These are phyloP conservation scores for Ispidina lecontei DNA, from an alignment of 2,797 vertebrate species.

Conservation along the genomic window DNA sequence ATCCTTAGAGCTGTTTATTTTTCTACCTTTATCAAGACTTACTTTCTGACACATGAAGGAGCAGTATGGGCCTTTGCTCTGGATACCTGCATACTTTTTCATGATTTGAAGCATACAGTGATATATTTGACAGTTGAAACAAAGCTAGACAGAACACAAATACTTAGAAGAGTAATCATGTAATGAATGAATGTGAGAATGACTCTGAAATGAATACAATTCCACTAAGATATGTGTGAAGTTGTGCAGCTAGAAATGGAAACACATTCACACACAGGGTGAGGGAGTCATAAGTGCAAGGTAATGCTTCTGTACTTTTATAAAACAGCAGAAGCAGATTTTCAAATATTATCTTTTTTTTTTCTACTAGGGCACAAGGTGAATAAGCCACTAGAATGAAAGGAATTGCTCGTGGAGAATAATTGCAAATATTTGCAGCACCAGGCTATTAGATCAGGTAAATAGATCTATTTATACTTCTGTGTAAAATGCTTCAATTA, in stretches of 20 bases:
- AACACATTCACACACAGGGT: not conserved
- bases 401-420: not conserved
- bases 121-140: not conserved
- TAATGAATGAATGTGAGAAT: not conserved
- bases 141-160: not conserved
- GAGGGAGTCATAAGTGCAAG: not conserved
- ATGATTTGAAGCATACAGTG: not conserved
- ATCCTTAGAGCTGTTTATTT: not conserved
- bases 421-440: not conserved
- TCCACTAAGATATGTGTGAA: not conserved
- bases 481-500: not conserved
- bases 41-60: not conserved
- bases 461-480: not conserved
- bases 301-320: not conserved
- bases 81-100: not conserved
- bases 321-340: not conserved
- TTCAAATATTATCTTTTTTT: not conserved
- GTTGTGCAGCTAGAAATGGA: not conserved
- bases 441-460: not conserved
- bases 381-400: not conserved
- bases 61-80: not conserved
- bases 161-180: not conserved
- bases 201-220: not conserved
- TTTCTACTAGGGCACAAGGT: not conserved
- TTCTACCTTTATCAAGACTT: not conserved